Evolutionary conservation across 2,797 vertebrate species (phyloP), one percentile per base, ranked within the genome.

Genomic region (Decapterus maruadsi): DNA sequence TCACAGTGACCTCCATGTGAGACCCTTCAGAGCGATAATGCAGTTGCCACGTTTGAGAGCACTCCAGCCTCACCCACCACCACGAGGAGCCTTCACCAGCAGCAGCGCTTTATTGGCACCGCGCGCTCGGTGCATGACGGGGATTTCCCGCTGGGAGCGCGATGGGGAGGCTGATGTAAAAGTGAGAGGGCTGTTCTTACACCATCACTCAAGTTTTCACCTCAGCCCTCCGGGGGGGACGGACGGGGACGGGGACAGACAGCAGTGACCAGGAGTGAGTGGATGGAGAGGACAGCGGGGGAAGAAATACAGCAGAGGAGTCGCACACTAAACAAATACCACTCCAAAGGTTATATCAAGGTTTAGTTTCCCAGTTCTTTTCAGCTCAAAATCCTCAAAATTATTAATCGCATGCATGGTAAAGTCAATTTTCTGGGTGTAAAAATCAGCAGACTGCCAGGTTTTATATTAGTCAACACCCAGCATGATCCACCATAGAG

Each of bases 141-240:
- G 75, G 81, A 78, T 78, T 73, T 84, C 90, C 91, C 90, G 65
- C 74, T 80, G 90, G 90, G 91, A 91, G 90, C 70, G 0, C 36
- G 50, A 64, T 10, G 57, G 80, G 81, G 79, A 82, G 82, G 83
- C 69, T 84, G 78, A 87, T 87, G 91, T 90, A 86, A 86, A 91
- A 89, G 84, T 75, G 88, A 87, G 87, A 89, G 79, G 73, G 55
- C 42, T 16, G 36, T 78, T 68, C 78, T 75, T 56, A 67, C 81
- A 82, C 9, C 88, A 90, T 91, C 86, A 72, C 86, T 91, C 88
- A 90, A 69, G 82, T 85, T 87, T 87, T 87, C 91, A 88, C 81
- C 80, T 81, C 72, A 40, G 80, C 45, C 74, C 89, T 79, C 76
- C 26, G 3, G 55, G 77, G 70, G 60, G 36, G 54, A 81, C 26